Evolutionary conservation across 2,113 vertebrate genomes (phyloP).

Genomic region (Stomatorhinus ivindoensis): DNA sequence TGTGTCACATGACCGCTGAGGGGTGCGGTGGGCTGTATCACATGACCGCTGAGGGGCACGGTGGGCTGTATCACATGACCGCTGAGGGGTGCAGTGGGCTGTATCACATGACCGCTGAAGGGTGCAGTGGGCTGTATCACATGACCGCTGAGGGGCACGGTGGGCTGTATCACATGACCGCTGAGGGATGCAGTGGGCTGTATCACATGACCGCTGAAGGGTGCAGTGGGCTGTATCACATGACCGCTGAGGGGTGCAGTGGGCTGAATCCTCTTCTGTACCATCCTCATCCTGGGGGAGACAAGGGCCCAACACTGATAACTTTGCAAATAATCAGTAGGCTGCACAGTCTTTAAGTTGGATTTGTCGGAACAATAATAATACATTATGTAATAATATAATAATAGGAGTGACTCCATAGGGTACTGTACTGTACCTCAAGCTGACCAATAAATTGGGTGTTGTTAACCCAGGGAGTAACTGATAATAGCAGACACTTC

Average conservation of each 20-base stretch:
- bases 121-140: conserved; percentile 36
- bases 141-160: not conserved
- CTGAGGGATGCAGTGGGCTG: not conserved
- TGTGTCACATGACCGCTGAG: conserved; percentile 32
- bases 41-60: conserved; percentile 3
- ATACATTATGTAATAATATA: not conserved
- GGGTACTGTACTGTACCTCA: not conserved
- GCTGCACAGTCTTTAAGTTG: not conserved
- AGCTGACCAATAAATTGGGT: not conserved
- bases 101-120: conserved; percentile 27
- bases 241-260: not conserved
- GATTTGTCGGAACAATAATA: not conserved
- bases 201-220: not conserved
- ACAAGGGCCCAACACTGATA: not conserved
- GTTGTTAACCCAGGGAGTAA: not conserved
- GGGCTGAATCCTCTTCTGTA: conserved; percentile 31
- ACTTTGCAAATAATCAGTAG: not conserved
- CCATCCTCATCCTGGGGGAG: conserved; percentile 52
- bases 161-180: not conserved
- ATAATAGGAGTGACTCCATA: not conserved
- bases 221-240: no score
- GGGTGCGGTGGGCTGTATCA: conserved; percentile 38
- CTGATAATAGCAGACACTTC: not conserved
- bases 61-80: conserved; percentile 28
- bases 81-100: no score